Conservation (phyloP, 2,797 vertebrate species). For the Sebastes alutus region DNA sequence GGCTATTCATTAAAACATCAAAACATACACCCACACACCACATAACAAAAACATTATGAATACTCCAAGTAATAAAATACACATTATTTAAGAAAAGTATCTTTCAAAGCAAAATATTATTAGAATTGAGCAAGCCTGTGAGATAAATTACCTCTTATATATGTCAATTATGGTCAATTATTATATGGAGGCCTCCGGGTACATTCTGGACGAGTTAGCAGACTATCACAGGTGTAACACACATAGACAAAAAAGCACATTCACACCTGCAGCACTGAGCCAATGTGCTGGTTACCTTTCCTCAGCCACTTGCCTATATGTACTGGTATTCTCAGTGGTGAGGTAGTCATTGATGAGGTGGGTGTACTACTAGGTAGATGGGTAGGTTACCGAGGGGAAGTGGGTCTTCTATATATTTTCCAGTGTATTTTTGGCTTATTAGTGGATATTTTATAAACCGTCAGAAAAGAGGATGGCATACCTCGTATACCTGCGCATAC, state of each 20-base stretch:
- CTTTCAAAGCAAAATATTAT: neutral
- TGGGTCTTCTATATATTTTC: too few species aligned
- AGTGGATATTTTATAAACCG: too few species aligned
- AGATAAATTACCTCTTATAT: neutral
- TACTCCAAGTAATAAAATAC: neutral
- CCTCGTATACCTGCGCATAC: too few species aligned
- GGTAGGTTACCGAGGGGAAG: too few species aligned
- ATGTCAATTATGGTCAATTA: neutral
- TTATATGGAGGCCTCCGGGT: neutral
- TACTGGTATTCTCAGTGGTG: neutral
- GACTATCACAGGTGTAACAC: neutral
- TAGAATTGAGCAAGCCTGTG: neutral
- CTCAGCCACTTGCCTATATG: neutral
- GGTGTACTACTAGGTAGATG: rapidly evolving
- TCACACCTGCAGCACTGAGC: neutral
- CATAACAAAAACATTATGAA: neutral
- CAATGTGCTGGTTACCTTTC: neutral
- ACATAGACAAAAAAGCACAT: neutral
- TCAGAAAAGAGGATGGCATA: rapidly evolving
- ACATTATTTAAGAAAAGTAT: neutral
- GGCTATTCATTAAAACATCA: neutral
- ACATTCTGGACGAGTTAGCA: neutral
- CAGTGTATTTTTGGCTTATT: too few species aligned
- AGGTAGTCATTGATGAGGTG: too few species aligned
- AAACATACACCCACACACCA: neutral